Percentiles rank a stretch among this genome's conserved stretches.
Conservation (phyloP, 2,888 invertebrate species). For the Mechanitis mazaeus region DNA sequence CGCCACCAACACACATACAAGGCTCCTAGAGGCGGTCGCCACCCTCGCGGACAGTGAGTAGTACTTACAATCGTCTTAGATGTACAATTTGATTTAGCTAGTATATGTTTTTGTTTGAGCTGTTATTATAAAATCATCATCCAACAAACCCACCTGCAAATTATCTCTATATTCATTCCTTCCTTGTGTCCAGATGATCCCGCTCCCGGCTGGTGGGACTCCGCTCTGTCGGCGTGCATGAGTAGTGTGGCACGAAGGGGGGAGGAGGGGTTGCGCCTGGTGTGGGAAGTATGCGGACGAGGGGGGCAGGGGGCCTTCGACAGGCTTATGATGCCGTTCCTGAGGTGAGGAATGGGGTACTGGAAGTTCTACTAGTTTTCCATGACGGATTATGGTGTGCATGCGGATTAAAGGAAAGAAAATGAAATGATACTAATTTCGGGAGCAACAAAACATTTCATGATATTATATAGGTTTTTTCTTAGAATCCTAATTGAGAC, state of each 20-base stretch:
- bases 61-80: neutral
- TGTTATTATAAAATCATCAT: too few species aligned
- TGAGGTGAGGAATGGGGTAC: constrained; percentile 38
- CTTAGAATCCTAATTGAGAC: too few species aligned
- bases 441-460: too few species aligned
- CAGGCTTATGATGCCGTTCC: constrained; percentile 46
- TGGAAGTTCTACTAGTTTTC: too few species aligned
- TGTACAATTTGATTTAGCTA: too few species aligned
- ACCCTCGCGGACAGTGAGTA: constrained; percentile 40
- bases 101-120: too few species aligned
- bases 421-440: too few species aligned
- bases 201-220: constrained; percentile 54
- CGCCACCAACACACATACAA: constrained; percentile 30
- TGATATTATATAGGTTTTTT: too few species aligned
- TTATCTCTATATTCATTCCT: neutral
- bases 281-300: constrained; percentile 31
- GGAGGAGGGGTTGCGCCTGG: constrained; percentile 26
- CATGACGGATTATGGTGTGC: too few species aligned
- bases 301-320: constrained; percentile 33
- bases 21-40: constrained; percentile 38
- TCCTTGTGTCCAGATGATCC: constrained; percentile 40
- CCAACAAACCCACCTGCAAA: neutral
- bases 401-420: too few species aligned
- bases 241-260: constrained; percentile 33
- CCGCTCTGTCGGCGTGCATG: constrained; percentile 46